These are phyloP conservation scores for Lomographa bimaculata DNA, from an alignment of 2,888 invertebrate species.

Conservation along the genomic window DNA sequence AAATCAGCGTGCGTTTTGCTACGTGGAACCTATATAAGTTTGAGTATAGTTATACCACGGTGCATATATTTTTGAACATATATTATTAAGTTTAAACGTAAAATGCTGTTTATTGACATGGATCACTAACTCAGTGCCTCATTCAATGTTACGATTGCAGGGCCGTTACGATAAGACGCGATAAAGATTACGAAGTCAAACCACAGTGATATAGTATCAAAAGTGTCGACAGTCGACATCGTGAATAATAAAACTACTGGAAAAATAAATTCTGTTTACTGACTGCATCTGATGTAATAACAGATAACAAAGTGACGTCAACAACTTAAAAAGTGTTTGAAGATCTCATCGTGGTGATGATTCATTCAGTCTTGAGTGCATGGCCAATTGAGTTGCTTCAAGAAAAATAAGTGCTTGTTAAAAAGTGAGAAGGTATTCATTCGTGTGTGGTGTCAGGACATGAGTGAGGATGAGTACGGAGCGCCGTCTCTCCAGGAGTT, in stretches of 20 bases:
- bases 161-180: conserved; percentile 56
- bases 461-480: conserved; percentile 81
- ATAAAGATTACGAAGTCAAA: conserved; percentile 52
- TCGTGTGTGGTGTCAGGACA: conserved; percentile 56
- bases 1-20: no score
- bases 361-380: conserved; percentile 19
- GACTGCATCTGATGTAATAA: conserved; percentile 19
- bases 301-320: conserved; percentile 35
- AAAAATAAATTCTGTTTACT: conserved; percentile 15
- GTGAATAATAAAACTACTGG: conserved; percentile 27
- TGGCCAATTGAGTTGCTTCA: conserved; percentile 18
- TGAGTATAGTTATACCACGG: no score
- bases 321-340: conserved; percentile 26
- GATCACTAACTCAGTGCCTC: conserved; percentile 50
- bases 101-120: conserved; percentile 47
- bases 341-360: conserved; percentile 24
- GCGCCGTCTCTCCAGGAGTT: conserved; percentile 86
- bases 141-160: conserved; percentile 47
- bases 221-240: conserved; percentile 45
- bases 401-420: conserved; percentile 25
- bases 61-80: no score
- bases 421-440: conserved; percentile 41
- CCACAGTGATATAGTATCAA: conserved; percentile 50
- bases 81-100: no score
- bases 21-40: no score